Conservation (phyloP, 2,797 vertebrate species). For the Uromys caudimaculatus region DNA sequence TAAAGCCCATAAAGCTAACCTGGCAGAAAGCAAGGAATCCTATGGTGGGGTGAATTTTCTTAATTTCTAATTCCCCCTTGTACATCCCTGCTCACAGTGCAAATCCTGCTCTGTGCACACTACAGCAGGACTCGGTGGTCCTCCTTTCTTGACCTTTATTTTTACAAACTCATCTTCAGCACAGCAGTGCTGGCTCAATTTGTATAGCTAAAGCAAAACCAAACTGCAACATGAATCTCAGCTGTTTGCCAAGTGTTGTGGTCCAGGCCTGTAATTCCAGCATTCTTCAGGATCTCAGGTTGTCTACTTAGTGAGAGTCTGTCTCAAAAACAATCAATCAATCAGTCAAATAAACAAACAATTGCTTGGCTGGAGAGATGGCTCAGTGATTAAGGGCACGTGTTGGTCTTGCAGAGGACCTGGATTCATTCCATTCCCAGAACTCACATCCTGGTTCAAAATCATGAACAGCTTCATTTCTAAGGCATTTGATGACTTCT, state of each 20-base stretch:
- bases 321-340: not conserved
- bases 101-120: not conserved
- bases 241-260: not conserved
- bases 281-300: not conserved
- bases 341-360: not conserved
- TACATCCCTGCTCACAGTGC: not conserved
- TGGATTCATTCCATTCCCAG: not conserved
- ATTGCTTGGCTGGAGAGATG: not conserved
- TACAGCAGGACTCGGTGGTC: not conserved
- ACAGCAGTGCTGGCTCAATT: not conserved
- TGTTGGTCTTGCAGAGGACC: not conserved
- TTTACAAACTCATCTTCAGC: constrained; percentile 36
- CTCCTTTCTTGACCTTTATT: constrained; percentile 24
- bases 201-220: not conserved
- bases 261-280: not conserved
- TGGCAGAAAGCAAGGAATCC: not conserved
- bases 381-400: not conserved
- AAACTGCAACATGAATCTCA: not conserved
- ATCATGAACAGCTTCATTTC: not conserved
- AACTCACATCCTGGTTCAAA: not conserved
- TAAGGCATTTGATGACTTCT: not conserved
- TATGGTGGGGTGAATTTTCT: not conserved
- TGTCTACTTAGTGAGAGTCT: not conserved
- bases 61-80: not conserved
- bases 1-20: not conserved